Conservation (phyloP, 1,140 invertebrate species). For the Triops longicaudatus region DNA sequence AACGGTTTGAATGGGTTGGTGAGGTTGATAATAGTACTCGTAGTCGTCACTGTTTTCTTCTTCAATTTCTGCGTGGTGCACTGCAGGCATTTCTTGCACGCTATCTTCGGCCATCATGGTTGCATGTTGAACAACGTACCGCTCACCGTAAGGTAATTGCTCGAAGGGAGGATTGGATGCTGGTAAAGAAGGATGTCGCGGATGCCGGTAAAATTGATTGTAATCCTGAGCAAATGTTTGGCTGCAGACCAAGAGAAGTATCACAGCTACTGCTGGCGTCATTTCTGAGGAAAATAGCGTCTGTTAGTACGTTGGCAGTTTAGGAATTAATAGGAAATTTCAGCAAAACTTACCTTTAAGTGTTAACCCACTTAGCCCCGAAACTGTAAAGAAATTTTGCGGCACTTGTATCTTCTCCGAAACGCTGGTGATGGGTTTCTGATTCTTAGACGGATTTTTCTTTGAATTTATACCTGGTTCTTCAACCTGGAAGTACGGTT, state of each 20-base stretch:
- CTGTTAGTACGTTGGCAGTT: not conserved
- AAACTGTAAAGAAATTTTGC: not conserved
- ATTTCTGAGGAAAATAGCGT: not conserved
- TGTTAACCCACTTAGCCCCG: not conserved
- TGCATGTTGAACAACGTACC: not conserved
- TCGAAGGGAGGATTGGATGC: not conserved
- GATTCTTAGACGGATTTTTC: not conserved
- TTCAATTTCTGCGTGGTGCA: not conserved
- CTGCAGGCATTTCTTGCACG: not conserved
- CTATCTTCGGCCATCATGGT: not conserved
- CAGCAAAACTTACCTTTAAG: not conserved
- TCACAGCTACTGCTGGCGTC: not conserved
- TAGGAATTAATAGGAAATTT: not conserved
- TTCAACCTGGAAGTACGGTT: not conserved
- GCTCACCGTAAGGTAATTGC: not conserved
- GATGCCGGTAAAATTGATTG: not conserved
- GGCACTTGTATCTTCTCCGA: not conserved
- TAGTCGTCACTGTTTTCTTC: not conserved
- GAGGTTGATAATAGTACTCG: slow-evolving; percentile 18
- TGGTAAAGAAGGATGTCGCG: not conserved
- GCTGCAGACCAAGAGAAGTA: not conserved
- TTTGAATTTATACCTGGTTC: not conserved
- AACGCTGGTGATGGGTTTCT: not conserved
- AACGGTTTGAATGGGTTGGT: not conserved
- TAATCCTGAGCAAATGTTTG: not conserved